These are phyloP conservation scores for Chromoteleia sp. DNA, from an alignment of 2,888 invertebrate species.

Conservation along the genomic window DNA sequence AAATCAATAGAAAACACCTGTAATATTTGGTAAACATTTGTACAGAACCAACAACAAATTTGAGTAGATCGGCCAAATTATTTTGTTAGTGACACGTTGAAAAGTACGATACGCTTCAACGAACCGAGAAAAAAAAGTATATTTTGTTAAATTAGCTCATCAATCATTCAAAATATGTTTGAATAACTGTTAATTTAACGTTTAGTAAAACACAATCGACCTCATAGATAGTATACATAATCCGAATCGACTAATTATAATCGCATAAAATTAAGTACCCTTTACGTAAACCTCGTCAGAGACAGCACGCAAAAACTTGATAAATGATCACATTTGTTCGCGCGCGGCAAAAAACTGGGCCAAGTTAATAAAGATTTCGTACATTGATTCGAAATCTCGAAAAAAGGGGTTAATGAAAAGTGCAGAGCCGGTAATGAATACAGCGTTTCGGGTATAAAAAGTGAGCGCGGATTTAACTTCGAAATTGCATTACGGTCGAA, in stretches of 20 bases:
- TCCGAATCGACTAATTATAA: background rate
- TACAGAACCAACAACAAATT: too few species aligned
- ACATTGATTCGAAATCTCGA: slow-evolving; percentile 29
- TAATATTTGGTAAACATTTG: too few species aligned
- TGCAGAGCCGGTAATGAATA: slow-evolving; percentile 35
- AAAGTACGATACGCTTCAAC: too few species aligned
- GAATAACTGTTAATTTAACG: too few species aligned
- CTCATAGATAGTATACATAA: too few species aligned
- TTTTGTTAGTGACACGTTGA: too few species aligned
- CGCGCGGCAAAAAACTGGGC: slow-evolving; percentile 35
- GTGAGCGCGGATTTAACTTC: slow-evolving; percentile 17
- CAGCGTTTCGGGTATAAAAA: slow-evolving; percentile 27
- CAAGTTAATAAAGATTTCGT: slow-evolving; percentile 57
- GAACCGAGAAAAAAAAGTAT: too few species aligned
- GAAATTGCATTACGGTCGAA: slow-evolving; percentile 36
- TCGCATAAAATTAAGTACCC: background rate
- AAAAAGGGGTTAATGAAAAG: slow-evolving; percentile 53
- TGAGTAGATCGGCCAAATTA: too few species aligned
- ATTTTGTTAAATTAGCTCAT: too few species aligned
- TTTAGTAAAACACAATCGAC: too few species aligned
- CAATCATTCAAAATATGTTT: too few species aligned
- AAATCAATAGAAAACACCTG: too few species aligned
- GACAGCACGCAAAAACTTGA: slow-evolving; percentile 16
- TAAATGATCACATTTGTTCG: slow-evolving; percentile 45
- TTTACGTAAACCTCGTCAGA: slow-evolving; percentile 32